Percentiles rank a stretch among this genome's conserved stretches.
These are phyloP conservation scores for Xanthorhoe spadicearia DNA, from an alignment of 2,888 invertebrate species.

Conservation along the genomic window DNA sequence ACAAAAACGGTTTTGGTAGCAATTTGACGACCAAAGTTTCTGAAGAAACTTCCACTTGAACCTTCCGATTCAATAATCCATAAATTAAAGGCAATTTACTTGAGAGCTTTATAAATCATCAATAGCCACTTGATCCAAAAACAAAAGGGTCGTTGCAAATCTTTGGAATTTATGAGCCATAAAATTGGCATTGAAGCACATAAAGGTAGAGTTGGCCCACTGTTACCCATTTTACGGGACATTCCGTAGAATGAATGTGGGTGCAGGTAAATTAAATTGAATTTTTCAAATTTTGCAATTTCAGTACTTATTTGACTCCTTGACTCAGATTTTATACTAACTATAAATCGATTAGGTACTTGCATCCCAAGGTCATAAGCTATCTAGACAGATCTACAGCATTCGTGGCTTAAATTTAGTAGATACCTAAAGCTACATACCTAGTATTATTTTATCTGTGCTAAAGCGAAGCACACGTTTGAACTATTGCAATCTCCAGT, in stretches of 20 bases:
- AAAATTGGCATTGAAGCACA: constrained; percentile 59
- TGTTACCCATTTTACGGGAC: constrained; percentile 4
- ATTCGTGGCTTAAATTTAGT: too few relatives aligned
- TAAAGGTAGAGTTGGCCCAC: constrained; percentile 40
- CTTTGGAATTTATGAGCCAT: constrained; percentile 65
- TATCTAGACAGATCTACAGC: too few relatives aligned
- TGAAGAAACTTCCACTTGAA: constrained; percentile 9
- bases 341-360: too few relatives aligned
- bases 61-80: constrained; percentile 39
- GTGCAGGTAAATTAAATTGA: too few relatives aligned
- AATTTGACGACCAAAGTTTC: neutral
- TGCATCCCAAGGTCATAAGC: too few relatives aligned
- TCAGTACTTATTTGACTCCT: too few relatives aligned
- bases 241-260: constrained; percentile 1
- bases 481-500: too few relatives aligned
- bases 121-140: constrained; percentile 60
- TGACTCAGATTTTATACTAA: too few relatives aligned
- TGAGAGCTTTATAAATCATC: constrained; percentile 57
- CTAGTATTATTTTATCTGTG: too few relatives aligned
- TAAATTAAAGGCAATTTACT: constrained; percentile 58
- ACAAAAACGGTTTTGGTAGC: neutral
- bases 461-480: neutral
- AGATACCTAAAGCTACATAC: too few relatives aligned
- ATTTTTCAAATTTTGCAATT: neutral
- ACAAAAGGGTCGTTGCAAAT: constrained; percentile 59